Base-by-base conservation (phyloP, 2,888 invertebrate genomes). In the Phyllotreta cruciferae region DNA sequence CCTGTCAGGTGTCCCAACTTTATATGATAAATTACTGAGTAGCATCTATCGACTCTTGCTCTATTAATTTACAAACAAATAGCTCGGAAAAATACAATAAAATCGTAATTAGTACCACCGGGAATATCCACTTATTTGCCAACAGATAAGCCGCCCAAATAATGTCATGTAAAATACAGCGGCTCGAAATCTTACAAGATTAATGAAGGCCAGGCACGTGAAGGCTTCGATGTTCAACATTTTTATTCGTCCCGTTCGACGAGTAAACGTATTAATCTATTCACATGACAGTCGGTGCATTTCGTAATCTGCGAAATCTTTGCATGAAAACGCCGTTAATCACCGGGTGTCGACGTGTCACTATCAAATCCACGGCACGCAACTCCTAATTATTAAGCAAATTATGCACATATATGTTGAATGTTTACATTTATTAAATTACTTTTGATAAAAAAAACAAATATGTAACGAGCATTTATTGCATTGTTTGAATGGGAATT, bases 331-430 rank as follows among this genome's bases (percentile, higher is more conserved):
- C 41, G 57, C 67, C 11, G 63, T 67, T 64, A 67, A 64, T 67
- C 67, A 64, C 56, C n/a, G 54, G 61, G 64, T 64, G 66, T 64
- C 53, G 63, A 67, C 64, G 63, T 58, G 67, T 53, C 55, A 64
- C 63, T 63, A 63, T 57, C 64, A 64, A 55, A 62, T 61, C 53
- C 45, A 37, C 11, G 38, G 56, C 67, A 67, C 67, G 64, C 64
- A 41, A 66, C 41, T 24, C 24, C 10, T 55, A 63, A 60, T 56
- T 60, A 55, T 60, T 50, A 63, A 55, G 55, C 45, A 63, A 60
- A 60, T 56, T 44, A 14, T 63, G 44, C 24, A 24, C 24, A 24
- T 24, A 24, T 24, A 24, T 4, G 24, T 24, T 24, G 24, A 24
- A 24, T 24, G 24, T 24, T 24, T 24, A 24, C 24, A 24, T 24